Percentiles rank a stretch among this genome's conserved stretches.
Conservation (phyloP, 2,797 vertebrate species). For the Eulemur rubriventer region DNA sequence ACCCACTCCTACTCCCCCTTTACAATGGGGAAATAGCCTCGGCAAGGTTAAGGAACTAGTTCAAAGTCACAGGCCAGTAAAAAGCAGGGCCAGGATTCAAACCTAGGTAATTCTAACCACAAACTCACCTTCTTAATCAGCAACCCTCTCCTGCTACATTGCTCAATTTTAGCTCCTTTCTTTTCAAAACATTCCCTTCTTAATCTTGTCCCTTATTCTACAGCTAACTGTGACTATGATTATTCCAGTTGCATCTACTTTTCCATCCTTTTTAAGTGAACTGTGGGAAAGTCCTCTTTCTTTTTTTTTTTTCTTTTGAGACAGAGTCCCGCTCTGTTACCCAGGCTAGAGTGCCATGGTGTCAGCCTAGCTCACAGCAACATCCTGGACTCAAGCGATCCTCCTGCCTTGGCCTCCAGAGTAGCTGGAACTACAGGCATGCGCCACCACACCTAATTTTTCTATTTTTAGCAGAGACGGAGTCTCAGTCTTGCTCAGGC, state of each 20-base stretch:
- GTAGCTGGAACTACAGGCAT: no score
- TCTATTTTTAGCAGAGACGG: no score
- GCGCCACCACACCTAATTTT: no score
- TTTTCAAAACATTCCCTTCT: conserved; percentile 21
- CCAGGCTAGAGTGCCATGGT: no score
- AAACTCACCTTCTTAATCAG: background rate
- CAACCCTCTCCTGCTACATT: background rate
- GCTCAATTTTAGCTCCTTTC: background rate
- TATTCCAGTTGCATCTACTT: background rate
- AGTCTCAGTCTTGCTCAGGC: no score
- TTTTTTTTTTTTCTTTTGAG: no score
- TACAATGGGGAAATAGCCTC: background rate
- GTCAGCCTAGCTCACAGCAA: no score
- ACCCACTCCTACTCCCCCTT: background rate
- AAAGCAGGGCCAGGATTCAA: background rate
- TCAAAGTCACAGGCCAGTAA: conserved; percentile 12
- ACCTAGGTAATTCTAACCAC: conserved; percentile 28
- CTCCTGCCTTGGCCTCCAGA: no score
- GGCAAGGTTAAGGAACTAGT: background rate
- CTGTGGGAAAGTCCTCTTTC: background rate
- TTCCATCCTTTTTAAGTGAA: conserved; percentile 6
- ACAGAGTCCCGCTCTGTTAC: no score
- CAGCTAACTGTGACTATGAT: background rate
- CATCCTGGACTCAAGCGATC: no score
- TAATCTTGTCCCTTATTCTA: background rate